Conservation (phyloP, 2,888 invertebrate species). For the Sturmia bella region DNA sequence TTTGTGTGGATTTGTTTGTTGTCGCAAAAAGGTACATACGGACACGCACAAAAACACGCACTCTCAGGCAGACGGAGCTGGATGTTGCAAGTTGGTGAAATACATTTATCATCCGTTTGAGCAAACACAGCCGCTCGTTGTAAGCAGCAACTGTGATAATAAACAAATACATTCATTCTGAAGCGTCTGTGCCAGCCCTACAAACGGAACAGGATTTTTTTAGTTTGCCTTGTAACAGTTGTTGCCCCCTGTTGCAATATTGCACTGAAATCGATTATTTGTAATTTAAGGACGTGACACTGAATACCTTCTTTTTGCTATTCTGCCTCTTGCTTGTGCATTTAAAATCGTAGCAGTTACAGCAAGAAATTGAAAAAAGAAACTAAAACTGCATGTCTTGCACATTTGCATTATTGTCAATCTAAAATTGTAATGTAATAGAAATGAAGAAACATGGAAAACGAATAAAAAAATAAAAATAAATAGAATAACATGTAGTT, state of each 20-base stretch:
- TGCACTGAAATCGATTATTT: conserved; percentile 72
- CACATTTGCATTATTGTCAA: conserved; percentile 43
- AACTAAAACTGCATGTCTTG: conserved; percentile 53
- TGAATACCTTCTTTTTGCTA: conserved; percentile 67
- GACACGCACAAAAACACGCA: too few relatives aligned
- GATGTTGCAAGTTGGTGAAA: conserved; percentile 46
- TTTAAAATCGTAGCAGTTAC: background rate
- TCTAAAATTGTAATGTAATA: conserved; percentile 32
- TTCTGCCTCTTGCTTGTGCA: too few relatives aligned
- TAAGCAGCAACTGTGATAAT: conserved; percentile 58
- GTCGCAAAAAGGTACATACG: background rate
- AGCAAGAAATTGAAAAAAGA: conserved; percentile 12
- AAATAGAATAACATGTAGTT: conserved; percentile 40
- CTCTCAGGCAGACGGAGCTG: background rate
- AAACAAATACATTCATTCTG: conserved; percentile 41
- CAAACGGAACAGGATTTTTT: conserved; percentile 46
- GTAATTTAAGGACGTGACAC: conserved; percentile 81
- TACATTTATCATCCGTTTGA: conserved; percentile 53
- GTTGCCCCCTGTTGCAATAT: conserved; percentile 43
- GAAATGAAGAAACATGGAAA: conserved; percentile 4
- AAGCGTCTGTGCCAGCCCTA: background rate
- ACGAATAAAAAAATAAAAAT: background rate
- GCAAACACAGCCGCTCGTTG: conserved; percentile 67
- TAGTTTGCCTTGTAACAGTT: conserved; percentile 15
- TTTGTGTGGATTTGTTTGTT: conserved; percentile 29